Base-by-base conservation (phyloP, 1,140 invertebrate species). In the Aphaenogaster rudis region DNA sequence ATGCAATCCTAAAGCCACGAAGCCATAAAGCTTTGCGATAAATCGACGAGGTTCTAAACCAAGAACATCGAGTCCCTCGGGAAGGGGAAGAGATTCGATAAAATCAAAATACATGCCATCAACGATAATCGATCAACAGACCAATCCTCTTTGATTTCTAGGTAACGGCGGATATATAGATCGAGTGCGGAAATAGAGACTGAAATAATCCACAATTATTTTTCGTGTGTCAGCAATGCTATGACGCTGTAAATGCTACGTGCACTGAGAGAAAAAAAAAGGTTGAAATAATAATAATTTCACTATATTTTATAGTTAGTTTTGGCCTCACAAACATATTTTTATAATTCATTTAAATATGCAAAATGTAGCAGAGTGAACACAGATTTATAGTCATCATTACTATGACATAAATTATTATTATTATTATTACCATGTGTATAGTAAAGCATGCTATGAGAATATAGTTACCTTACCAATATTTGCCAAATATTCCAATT, bases 11-110 rank as follows among this genome's bases (percentile, higher is more conserved):
- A 74, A 64, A 91, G 61, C 85, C 85, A 61, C 86, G 42, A 87
- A 91, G 90, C 88, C 86, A 86, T 88, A 89, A 91, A 91, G 78
- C 85, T 84, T 28, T 21, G 50, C 17, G 84, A 67, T 72, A 59
- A 87, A 84, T 79, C 82, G 79, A 69, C 13, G 48, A 21, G 21
- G 67, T 59, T 42, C 52, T 54, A 45, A 72, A 81, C 54, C 45
- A 61, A 78, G 74, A 86, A 54, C 59, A 45, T 78, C 45, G 74
- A 21, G n/a, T 84, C 80, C n/a, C 80, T 36, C 9, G 80, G 21
- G 52, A 72, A 45, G 45, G n/a, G 15, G 59, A 7, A 74, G 50
- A 57, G 69, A 66, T 72, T 71, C 63, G 64, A 79, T 74, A 77
- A 89, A 74, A 88, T 81, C 64, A 86, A 89, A 84, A 74, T 84